Percentiles rank a stretch among this genome's conserved stretches.
Evolutionary conservation across 2,113 vertebrate genomes (phyloP).

Genomic region (Gallinago jamesoni): DNA sequence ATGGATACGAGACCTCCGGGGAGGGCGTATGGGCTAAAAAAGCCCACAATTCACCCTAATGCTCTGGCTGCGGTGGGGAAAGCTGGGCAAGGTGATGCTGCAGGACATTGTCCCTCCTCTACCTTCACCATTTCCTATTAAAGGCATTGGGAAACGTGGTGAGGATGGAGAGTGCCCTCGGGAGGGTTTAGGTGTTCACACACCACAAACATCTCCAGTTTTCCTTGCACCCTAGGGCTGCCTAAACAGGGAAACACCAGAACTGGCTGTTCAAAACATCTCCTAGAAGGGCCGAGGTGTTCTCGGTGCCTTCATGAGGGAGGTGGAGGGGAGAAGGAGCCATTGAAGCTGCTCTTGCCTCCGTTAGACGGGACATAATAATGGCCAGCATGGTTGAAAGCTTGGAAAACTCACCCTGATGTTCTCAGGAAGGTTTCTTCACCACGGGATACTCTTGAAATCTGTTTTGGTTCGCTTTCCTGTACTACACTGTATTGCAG

Average conservation of each 20-base stretch:
- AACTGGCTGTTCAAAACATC: neutral
- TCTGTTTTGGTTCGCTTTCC: neutral
- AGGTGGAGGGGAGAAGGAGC: neutral
- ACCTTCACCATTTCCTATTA: neutral
- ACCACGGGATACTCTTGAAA: neutral
- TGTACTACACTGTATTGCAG: neutral
- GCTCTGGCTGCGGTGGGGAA: neutral
- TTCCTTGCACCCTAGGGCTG: neutral
- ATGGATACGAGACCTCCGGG: neutral
- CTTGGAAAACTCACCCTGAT: neutral
- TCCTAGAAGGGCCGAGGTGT: neutral
- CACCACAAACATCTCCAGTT: neutral
- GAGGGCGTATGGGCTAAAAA: neutral
- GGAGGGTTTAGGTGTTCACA: neutral
- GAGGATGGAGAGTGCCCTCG: neutral
- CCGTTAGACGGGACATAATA: accelerated
- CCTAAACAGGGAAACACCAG: neutral
- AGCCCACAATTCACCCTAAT: accelerated
- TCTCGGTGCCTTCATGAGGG: neutral
- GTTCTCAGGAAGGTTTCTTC: neutral
- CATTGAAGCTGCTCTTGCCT: no score
- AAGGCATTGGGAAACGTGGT: neutral
- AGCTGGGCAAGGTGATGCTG: neutral
- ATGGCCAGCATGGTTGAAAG: neutral
- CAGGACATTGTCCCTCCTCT: neutral